These are phyloP conservation scores for Uromys caudimaculatus DNA, from an alignment of 2,797 vertebrate genomes.

Conservation along the genomic window DNA sequence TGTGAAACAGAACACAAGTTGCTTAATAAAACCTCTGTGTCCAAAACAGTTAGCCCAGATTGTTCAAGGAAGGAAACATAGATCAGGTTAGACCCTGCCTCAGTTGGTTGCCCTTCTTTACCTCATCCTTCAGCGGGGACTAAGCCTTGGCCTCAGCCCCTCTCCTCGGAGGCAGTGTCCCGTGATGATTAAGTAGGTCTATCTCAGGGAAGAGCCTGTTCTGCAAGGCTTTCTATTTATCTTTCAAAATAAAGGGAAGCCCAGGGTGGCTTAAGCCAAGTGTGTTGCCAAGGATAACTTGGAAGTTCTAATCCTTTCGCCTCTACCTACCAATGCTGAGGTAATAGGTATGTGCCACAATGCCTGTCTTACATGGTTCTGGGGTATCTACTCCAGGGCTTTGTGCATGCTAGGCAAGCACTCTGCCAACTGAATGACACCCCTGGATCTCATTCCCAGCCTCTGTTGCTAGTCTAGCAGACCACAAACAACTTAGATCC, in stretches of 20 bases:
- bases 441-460: not conserved
- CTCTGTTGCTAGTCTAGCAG: not conserved
- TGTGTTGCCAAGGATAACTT: not conserved
- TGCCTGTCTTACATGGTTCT: not conserved
- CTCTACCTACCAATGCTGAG: not conserved
- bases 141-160: not conserved
- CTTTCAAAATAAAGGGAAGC: not conserved
- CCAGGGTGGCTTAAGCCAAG: not conserved
- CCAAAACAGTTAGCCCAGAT: not conserved
- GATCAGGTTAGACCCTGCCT: not conserved
- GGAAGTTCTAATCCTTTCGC: not conserved
- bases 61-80: not conserved
- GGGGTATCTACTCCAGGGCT: not conserved
- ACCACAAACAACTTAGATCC: not conserved
- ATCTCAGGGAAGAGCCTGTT: not conserved
- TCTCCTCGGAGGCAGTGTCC: not conserved
- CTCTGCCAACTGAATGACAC: not conserved
- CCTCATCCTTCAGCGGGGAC: not conserved
- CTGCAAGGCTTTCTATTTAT: not conserved
- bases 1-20: constrained; percentile 80
- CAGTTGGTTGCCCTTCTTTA: not conserved
- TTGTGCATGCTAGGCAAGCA: too few species aligned
- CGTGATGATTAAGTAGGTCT: not conserved
- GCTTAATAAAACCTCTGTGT: not conserved
- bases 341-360: too few species aligned